phyloP scores from a whole-genome alignment of 23 tunicate species.

The Styela clava region DNA sequence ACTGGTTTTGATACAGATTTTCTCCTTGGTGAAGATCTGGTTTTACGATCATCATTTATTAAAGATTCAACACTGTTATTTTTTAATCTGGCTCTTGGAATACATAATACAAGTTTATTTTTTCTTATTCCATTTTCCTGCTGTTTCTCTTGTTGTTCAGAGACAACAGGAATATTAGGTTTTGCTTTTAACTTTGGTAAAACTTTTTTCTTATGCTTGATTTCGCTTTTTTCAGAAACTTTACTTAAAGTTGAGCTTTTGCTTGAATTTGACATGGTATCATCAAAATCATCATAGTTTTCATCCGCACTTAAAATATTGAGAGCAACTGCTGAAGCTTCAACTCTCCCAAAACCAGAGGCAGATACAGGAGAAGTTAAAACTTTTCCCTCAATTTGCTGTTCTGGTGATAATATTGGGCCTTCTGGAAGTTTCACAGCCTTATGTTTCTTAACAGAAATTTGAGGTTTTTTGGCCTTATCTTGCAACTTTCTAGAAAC shows the following conservation, averaged over 20 bases:
- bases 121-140: not conserved
- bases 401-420: not conserved
- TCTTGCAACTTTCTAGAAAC: not conserved
- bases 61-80: not conserved
- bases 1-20: not conserved
- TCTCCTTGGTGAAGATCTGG: not conserved
- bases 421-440: no score
- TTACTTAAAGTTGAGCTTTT: not conserved
- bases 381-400: not conserved
- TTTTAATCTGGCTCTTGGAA: not conserved
- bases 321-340: slow-evolving; percentile 27
- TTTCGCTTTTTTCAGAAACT: not conserved
- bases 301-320: not conserved
- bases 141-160: not conserved
- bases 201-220: not conserved
- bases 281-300: not conserved
- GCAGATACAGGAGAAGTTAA: slow-evolving; percentile 54
- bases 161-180: no score
- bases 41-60: not conserved
- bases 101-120: not conserved
- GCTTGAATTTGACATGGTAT: not conserved
- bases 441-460: not conserved
- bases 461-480: not conserved
- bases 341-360: slow-evolving; percentile 38
- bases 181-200: not conserved